These are phyloP conservation scores for Agriopis aurantiaria DNA, from an alignment of 2,888 invertebrate species.

Conservation along the genomic window DNA sequence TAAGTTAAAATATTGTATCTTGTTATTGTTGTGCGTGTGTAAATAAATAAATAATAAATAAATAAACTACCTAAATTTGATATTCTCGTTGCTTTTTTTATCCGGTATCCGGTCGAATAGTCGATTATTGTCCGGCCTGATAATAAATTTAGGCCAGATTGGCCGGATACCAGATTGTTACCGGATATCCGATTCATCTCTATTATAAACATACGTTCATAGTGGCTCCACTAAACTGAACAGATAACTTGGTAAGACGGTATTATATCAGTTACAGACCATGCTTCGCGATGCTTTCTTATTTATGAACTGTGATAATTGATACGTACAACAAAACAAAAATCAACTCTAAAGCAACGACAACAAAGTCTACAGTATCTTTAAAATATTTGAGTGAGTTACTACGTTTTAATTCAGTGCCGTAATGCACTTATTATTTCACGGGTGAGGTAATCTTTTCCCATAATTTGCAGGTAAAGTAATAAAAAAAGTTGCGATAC, in stretches of 20 bases:
- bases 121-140: too few relatives aligned
- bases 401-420: not conserved
- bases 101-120: too few relatives aligned
- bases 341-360: not conserved
- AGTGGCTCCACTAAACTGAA: not conserved
- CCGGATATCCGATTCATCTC: too few relatives aligned
- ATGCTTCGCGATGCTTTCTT: constrained; percentile 28
- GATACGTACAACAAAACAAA: not conserved
- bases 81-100: too few relatives aligned
- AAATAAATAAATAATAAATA: too few relatives aligned
- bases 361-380: not conserved
- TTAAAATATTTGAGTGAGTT: not conserved
- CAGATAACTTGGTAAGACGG: not conserved
- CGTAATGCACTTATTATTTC: constrained; percentile 15
- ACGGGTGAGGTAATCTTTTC: constrained; percentile 30
- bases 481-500: constrained; percentile 19
- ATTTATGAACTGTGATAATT: constrained; percentile 27
- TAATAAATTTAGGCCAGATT: too few relatives aligned
- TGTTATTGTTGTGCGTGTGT: too few relatives aligned
- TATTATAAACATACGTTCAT: not conserved
- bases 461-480: constrained; percentile 25
- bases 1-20: too few relatives aligned
- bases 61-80: too few relatives aligned
- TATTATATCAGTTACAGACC: constrained; percentile 25
- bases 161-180: too few relatives aligned